Evolutionary conservation across 2,888 invertebrate genomes (phyloP), one percentile per base, ranked within the genome.

Genomic region (Beris morrisii): DNA sequence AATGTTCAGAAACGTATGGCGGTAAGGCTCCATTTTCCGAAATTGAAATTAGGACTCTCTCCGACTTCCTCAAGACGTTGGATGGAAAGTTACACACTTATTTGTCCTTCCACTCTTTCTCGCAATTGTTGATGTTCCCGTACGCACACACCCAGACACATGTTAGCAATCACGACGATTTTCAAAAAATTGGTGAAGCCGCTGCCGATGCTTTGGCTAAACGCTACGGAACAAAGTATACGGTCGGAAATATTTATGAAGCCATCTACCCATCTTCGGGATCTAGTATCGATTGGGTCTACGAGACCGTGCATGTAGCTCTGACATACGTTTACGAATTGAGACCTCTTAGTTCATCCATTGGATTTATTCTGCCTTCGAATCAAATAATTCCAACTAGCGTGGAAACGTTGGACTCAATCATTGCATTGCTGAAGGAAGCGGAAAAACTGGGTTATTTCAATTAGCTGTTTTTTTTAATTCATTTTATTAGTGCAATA

Each of bases 61-160:
- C 88, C 1, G 71, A 83, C 0, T 90, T 82, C 74, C 83, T 90
- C 46, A 74, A 73, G 0, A 77, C 83, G 0, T 73, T 88, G 53
- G 79, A 82, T 44, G 77, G 80, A 11, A 78, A 82, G 53, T 80
- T 88, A 13, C 83, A 84, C 32, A 79, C 87, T 43, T 93, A 91
- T 75, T 75, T 93, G 4, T 85, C 88, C 0, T 86, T 92, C 76
- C 93, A 93, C 76, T 89, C 92, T 0, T 91, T 85, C 73, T 87
- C 89, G 0, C 91, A 93, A 74, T 81, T 88, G 54, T 77, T 92
- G 53, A 77, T 92, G 55, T 77, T 88, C 65, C 91, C 92, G 0
- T 91, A 88, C 75, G 91, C 91, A 0, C 85, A 89, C 72, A 86
- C 86, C 0, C 77, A 77, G 0, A 78, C 81, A 0, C 84, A 85